A percentile compares a stretch with the other conserved stretches of the same genome.
phyloP scores from a whole-genome alignment of 2,113 vertebrate genomes.

The Pipa parva region DNA sequence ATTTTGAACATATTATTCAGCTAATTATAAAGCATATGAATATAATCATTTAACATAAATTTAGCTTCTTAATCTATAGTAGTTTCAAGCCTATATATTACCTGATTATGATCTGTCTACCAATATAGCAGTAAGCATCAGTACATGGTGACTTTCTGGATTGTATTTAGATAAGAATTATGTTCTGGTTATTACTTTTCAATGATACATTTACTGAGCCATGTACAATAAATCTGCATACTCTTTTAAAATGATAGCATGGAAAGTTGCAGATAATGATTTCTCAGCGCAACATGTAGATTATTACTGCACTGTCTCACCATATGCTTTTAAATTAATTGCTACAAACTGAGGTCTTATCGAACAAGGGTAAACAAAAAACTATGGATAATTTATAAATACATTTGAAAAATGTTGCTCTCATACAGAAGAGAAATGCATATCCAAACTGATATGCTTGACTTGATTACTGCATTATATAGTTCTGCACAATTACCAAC shows the following conservation, averaged over 20 bases:
- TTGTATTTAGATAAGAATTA: constrained; percentile 2
- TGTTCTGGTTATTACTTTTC: constrained; percentile 6
- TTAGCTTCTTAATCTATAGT: too few relatives aligned
- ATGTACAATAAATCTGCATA: constrained; percentile 1
- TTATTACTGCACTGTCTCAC: neutral
- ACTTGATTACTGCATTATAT: too few relatives aligned
- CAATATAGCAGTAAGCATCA: neutral
- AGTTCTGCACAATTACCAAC: too few relatives aligned
- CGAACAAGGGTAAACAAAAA: too few relatives aligned
- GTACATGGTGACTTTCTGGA: neutral
- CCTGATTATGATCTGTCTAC: constrained; percentile 5
- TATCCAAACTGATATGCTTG: neutral
- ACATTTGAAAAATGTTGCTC: too few relatives aligned
- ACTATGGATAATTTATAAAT: too few relatives aligned
- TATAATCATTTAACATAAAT: too few relatives aligned
- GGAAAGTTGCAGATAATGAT: neutral
- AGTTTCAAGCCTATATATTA: too few relatives aligned
- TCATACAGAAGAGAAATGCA: neutral
- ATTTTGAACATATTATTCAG: too few relatives aligned
- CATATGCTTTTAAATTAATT: too few relatives aligned
- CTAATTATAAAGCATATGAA: too few relatives aligned
- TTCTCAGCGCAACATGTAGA: neutral
- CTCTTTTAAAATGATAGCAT: neutral
- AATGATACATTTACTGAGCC: neutral
- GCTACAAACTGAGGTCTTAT: too few relatives aligned